Percentiles rank a stretch among this genome's conserved stretches.
These are phyloP conservation scores for Rotaria macrura DNA, from an alignment of 2,888 invertebrate genomes.

Conservation along the genomic window DNA sequence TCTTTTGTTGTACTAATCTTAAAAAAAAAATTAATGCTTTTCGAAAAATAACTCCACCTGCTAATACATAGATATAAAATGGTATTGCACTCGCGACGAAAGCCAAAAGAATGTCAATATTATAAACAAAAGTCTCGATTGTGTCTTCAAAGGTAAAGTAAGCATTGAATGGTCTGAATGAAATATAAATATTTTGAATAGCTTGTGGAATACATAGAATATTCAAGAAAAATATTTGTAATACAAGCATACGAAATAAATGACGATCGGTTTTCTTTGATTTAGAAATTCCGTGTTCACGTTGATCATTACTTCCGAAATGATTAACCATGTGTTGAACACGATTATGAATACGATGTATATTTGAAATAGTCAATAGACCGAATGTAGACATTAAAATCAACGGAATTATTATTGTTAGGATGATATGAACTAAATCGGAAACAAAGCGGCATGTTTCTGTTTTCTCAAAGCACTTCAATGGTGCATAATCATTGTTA, in stretches of 20 bases:
- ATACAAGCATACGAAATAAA: background rate
- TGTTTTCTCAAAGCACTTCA: background rate
- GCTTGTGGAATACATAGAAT: background rate
- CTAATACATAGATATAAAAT: background rate
- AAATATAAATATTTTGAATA: background rate
- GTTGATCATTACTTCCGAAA: too few relatives aligned
- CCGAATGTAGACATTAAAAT: background rate
- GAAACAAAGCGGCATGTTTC: background rate
- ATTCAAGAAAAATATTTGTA: background rate
- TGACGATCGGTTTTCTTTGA: background rate
- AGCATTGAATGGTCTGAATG: background rate
- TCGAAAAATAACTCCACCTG: background rate
- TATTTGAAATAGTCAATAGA: background rate
- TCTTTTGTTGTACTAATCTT: background rate
- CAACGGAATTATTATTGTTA: background rate
- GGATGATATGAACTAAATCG: background rate
- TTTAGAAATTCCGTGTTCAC: too few relatives aligned
- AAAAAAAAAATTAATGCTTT: background rate
- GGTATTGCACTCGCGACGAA: background rate
- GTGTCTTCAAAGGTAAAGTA: background rate
- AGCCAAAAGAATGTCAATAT: background rate
- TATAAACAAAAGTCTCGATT: background rate
- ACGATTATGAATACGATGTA: background rate
- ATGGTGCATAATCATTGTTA: background rate
- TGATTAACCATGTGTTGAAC: background rate